Percentiles rank a stretch among this genome's conserved stretches.
phyloP scores from a whole-genome alignment of 2,113 vertebrate species.

The Tapirus terrestris region DNA sequence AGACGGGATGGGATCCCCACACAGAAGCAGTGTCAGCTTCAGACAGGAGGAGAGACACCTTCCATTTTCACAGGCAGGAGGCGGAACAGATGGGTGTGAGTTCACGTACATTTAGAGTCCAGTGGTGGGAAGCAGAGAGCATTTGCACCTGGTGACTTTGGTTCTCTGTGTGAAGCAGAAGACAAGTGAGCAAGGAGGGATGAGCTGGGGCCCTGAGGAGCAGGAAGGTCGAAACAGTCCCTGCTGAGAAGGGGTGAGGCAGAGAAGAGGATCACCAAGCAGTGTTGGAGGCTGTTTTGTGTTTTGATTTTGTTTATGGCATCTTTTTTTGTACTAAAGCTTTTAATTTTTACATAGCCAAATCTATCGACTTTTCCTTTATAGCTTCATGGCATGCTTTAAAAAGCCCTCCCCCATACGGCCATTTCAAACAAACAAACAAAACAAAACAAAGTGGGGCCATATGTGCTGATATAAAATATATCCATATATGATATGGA shows the following conservation, averaged over 20 bases:
- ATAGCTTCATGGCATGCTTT: background rate
- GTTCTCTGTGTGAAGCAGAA: background rate
- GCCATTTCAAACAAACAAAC: background rate
- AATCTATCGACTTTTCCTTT: background rate
- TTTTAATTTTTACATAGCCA: background rate
- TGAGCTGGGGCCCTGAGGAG: background rate
- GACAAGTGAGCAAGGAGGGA: background rate
- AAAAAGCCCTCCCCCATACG: background rate
- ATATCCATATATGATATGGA: background rate
- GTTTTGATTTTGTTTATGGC: background rate
- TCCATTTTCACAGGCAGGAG: background rate
- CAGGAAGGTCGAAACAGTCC: background rate
- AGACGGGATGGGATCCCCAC: background rate
- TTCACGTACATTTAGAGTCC: background rate
- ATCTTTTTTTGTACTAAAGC: background rate
- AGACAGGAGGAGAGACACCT: background rate
- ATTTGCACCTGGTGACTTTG: background rate
- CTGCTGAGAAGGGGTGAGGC: background rate
- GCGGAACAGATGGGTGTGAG: background rate
- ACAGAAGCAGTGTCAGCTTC: background rate
- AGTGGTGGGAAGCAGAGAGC: background rate
- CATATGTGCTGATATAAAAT: background rate
- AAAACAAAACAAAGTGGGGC: background rate
- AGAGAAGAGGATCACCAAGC: background rate
- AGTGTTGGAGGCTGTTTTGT: background rate